Evolutionary conservation across 2,113 vertebrate genomes (phyloP), one percentile per base, ranked within the genome.

Genomic region (cattle (Bos taurus)): DNA sequence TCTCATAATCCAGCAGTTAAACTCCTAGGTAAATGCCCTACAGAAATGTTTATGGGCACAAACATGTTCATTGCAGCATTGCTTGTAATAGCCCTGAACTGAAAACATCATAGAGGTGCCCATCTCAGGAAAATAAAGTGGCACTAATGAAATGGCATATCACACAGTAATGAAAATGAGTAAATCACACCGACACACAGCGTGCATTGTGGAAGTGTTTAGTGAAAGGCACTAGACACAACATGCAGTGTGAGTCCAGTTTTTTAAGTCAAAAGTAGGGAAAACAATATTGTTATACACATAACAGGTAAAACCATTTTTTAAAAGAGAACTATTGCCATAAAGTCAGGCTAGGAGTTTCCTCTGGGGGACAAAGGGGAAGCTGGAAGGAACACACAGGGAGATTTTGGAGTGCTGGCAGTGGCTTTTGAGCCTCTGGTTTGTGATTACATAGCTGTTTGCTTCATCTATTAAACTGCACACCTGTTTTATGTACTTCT

Each of bases 381-480:
- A 1, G 13, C n/a, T 60, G 26, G 16, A 64, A 17, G 30, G 36
- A 8, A 67, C 21, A 56, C 77, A 15, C 14, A 16, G 46, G 19
- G 81, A 77, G 67, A 46, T 33, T 54, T 4, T 9, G 19, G n/a
- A 80, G 67, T 3, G 16, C 33, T 77, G 19, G 54, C 13, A 54
- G 40, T 28, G 67, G 28, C 28, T 57, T 93, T 57, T 78, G 59
- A 88, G 57, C 40, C 52, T 56, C 86, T 67, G 25, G 15, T 26
- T 77, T 94, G 48, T 56, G 71, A 85, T 54, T 30, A 77, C 25
- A 59, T 2, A 28, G n/a, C 26, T 96, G 43, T 85, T 43, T 59
- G 28, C 25, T 91, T 95, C 94, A 88, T 25, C 57, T 30, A 85
- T 50, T 57, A 88, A 94, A 93, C 7, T 30, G 36, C 19, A 43